phyloP scores from a whole-genome alignment of 2,113 vertebrate species.

The Gobius niger region DNA sequence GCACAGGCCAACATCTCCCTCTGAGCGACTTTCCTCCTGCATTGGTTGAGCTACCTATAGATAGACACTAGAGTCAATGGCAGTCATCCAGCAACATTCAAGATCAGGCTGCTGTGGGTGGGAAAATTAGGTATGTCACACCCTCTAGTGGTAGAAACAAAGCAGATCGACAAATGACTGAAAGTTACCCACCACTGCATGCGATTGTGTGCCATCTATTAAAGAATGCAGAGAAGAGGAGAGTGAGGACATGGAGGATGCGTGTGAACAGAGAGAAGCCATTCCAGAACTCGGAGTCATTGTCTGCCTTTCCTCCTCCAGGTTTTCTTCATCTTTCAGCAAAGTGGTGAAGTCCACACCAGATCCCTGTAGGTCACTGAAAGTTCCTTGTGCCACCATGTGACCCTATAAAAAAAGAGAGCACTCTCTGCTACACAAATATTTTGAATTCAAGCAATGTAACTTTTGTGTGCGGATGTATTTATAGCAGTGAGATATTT shows the following conservation, averaged over 20 bases:
- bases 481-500: too few relatives aligned
- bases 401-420: conserved; percentile 77
- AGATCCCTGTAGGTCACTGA: conserved; percentile 83
- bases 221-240: conserved; percentile 84
- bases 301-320: conserved; percentile 50
- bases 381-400: conserved; percentile 86
- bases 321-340: conserved; percentile 84
- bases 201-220: conserved; percentile 80
- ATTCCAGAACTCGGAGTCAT: conserved; percentile 18
- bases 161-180: conserved; percentile 13
- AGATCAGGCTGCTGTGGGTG: conserved; percentile 7
- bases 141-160: conserved; percentile 55
- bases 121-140: conserved; percentile 39
- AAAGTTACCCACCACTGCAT: conserved; percentile 58
- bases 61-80: conserved; percentile 37
- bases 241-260: conserved; percentile 84
- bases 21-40: conserved; percentile 84
- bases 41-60: conserved; percentile 69
- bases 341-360: conserved; percentile 91
- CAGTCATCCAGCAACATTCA: conserved; percentile 30
- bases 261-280: conserved; percentile 59
- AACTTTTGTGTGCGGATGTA: too few relatives aligned
- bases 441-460: too few relatives aligned
- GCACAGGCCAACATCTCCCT: conserved; percentile 82
- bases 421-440: too few relatives aligned